Base-by-base conservation (phyloP, 64 coral and sea anemone species). In the Pocillopora verrucosa region DNA sequence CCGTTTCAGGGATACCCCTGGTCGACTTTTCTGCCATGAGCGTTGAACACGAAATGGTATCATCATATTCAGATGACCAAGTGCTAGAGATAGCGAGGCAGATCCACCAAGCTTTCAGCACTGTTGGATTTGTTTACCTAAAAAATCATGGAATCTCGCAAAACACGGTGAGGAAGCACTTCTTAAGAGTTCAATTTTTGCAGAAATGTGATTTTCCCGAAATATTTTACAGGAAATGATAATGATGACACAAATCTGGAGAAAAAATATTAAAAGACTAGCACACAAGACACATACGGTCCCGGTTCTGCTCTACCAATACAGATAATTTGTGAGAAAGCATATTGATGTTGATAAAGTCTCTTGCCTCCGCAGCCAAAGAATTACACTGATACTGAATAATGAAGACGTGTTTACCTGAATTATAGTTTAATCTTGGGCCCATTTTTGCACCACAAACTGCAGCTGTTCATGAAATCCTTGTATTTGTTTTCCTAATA, bases 81-180 rank as follows among this genome's bases (percentile, higher is more conserved):
- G 87, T 93, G 30, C 78, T 77, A 79, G 20, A 20, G 3, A 76
- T 93, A 56, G 92, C 73, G 9, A 93, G 30, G 24, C 57, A 93
- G 61, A 70, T 93, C 25, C 82, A 89, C 41, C 30, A 86, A 59
- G 90, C 82, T 11, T 92, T 92, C 13, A 92, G 90, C 58, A 87
- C 90, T 13, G 80, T 93, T 25, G 92, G 92, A 20, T 93, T 93
- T 72, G 92, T 78, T 16, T 93, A 89, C 59, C 56, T 93, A 4
- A 93, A 89, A 59, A 93, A 95, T 59, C 89, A 91, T 26, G 93
- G 84, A 85, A 74, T 86, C 38, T 75, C 87, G 7, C 74, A 77
- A 78, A 74, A 77, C 41, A 62, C 61, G 60, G 87, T 89, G 60
- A 65, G 20, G 13, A 20, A 77, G 10, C 62, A 72, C 56, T 77